These are phyloP conservation scores for Idris sp. DNA, from an alignment of 1,140 invertebrate species.

Conservation along the genomic window DNA sequence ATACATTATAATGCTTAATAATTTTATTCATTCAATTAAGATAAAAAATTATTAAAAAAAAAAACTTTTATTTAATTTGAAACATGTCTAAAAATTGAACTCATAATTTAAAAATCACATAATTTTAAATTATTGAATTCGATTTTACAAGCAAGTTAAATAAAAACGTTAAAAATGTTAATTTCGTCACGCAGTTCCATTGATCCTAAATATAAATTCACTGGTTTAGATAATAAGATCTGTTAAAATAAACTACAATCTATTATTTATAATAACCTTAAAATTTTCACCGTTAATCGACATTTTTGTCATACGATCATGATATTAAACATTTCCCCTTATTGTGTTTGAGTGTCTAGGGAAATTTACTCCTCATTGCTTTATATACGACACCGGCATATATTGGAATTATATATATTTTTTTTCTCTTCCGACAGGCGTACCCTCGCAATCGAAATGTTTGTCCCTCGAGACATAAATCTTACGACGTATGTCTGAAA, in stretches of 20 bases:
- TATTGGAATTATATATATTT: slow-evolving; percentile 60
- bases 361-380: slow-evolving; percentile 59
- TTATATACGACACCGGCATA: slow-evolving; percentile 57
- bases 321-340: slow-evolving; percentile 49
- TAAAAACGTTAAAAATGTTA: no score
- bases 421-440: slow-evolving; percentile 51
- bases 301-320: slow-evolving; percentile 49
- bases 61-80: no score
- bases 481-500: slow-evolving; percentile 47
- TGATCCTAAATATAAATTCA: no score
- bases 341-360: slow-evolving; percentile 44
- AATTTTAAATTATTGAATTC: no score
- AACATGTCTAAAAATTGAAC: no score
- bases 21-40: no score
- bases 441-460: slow-evolving; percentile 56
- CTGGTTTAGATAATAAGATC: no score
- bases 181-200: slow-evolving; percentile 6
- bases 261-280: slow-evolving; percentile 54
- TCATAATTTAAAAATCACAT: no score
- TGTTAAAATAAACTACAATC: slow-evolving; percentile 2
- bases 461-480: slow-evolving; percentile 61
- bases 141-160: no score
- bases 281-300: slow-evolving; percentile 49
- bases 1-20: no score
- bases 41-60: no score